Base-by-base conservation (phyloP, 2,113 vertebrate species). In the Centropus bengalensis region DNA sequence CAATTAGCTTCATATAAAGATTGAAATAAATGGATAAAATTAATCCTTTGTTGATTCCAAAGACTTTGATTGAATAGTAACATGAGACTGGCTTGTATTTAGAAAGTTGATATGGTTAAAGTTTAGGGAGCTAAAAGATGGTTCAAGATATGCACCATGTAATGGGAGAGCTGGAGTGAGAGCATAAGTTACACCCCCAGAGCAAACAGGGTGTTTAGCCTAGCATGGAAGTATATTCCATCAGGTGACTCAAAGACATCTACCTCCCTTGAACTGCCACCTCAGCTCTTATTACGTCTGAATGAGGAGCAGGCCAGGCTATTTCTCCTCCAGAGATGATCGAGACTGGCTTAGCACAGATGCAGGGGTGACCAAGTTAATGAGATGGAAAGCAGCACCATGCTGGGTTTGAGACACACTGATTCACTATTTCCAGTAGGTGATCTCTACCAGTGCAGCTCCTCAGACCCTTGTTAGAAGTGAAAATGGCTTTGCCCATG, bases 401-500 rank as follows among this genome's bases (percentile, higher is more conserved):
- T 0, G 10, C 47, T 60, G 81, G 28, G 6, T n/a, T 87, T 74
- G 62, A 59, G 63, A 58, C 5, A 2, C 21, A 15, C 55, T 86
- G 87, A 93, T 80, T 95, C 91, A 70, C 42, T 77, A 2, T 85
- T 95, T 92, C 87, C 79, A 94, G 79, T 67, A 89, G 91, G 89
- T 94, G 74, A 82, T 63, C 92, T 93, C 69, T 89, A 75, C 91
- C 78, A 63, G 54, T n/a, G 78, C 59, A 40, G 71, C 67, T 89
- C 62, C 38, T 92, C 42, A 36, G 59, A 38, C 71, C 18, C 86
- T 88, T 85, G 75, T 89, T 91, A 52, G 55, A 80, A 74, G 84
- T 91, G 87, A 70, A 94, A 95, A 93, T 0, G 7, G 55, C 68
- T 87, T 91, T 92, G 92, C 89, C 91, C 62, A 74, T 1, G 52